Percentiles rank a stretch among this genome's conserved stretches.
These are phyloP conservation scores for Metacarcinus magister DNA, from an alignment of 2,888 invertebrate species.

Conservation along the genomic window DNA sequence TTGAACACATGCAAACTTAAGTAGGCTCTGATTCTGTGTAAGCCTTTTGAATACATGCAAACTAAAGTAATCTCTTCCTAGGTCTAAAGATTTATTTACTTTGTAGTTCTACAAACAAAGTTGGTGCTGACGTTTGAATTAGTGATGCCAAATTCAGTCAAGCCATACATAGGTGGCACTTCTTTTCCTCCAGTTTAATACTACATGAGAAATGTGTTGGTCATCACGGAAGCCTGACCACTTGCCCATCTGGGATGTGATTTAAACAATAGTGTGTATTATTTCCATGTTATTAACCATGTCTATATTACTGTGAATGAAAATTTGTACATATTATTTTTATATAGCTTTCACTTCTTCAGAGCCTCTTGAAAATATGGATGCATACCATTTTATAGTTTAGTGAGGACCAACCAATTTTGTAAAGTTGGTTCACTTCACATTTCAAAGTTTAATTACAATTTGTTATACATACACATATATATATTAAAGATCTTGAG, in stretches of 20 bases:
- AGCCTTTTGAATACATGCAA: slow-evolving; percentile 63
- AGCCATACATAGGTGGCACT: slow-evolving; percentile 50
- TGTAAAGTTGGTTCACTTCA: slow-evolving; percentile 56
- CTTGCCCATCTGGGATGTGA: slow-evolving; percentile 38
- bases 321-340: slow-evolving; percentile 80
- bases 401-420: slow-evolving; percentile 54
- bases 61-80: not conserved
- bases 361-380: slow-evolving; percentile 78
- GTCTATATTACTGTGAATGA: slow-evolving; percentile 73
- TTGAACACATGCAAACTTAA: slow-evolving; percentile 46
- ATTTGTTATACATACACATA: slow-evolving; percentile 9
- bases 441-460: slow-evolving; percentile 51
- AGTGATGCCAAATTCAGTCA: slow-evolving; percentile 69
- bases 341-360: slow-evolving; percentile 80
- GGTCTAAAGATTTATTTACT: slow-evolving; percentile 10
- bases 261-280: slow-evolving; percentile 58
- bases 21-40: not conserved
- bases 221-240: slow-evolving; percentile 38
- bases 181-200: slow-evolving; percentile 44
- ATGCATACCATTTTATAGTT: slow-evolving; percentile 55
- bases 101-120: slow-evolving; percentile 74
- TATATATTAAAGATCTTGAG: slow-evolving; percentile 51
- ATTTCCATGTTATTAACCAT: slow-evolving; percentile 68
- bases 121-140: slow-evolving; percentile 78
- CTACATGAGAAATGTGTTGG: slow-evolving; percentile 47